phyloP scores from a whole-genome alignment of 1,140 invertebrate genomes.

The Caligus rogercresseyi region DNA sequence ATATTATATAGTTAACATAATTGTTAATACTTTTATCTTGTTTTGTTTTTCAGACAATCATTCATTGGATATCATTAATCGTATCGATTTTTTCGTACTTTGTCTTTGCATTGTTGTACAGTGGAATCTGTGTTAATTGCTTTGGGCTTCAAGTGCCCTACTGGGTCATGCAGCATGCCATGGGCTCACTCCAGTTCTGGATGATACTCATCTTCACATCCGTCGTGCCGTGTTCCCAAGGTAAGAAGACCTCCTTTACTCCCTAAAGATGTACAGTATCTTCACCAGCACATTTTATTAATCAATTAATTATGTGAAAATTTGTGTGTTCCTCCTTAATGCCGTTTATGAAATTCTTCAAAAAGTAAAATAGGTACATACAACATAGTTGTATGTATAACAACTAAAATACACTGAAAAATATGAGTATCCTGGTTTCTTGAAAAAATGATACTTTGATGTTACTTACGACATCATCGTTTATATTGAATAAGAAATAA shows the following conservation, averaged over 20 bases:
- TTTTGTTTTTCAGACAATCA: conserved; percentile 51
- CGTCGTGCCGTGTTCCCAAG: conserved; percentile 64
- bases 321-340: no score
- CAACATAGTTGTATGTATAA: no score
- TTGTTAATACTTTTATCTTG: conserved; percentile 20
- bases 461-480: no score
- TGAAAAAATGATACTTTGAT: no score
- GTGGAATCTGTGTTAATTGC: conserved; percentile 54
- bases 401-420: no score
- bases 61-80: conserved; percentile 55
- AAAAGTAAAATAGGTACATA: no score
- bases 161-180: conserved; percentile 61
- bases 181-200: conserved; percentile 56
- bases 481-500: no score
- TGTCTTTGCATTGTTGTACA: conserved; percentile 63
- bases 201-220: conserved; percentile 52
- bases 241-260: conserved; percentile 37
- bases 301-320: no score
- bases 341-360: no score
- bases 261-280: no score
- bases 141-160: conserved; percentile 62
- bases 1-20: conserved; percentile 8
- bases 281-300: no score
- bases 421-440: no score
- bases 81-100: conserved; percentile 63